Evolutionary conservation across 2,113 vertebrate genomes (phyloP).

Genomic region (Raja brachyura): DNA sequence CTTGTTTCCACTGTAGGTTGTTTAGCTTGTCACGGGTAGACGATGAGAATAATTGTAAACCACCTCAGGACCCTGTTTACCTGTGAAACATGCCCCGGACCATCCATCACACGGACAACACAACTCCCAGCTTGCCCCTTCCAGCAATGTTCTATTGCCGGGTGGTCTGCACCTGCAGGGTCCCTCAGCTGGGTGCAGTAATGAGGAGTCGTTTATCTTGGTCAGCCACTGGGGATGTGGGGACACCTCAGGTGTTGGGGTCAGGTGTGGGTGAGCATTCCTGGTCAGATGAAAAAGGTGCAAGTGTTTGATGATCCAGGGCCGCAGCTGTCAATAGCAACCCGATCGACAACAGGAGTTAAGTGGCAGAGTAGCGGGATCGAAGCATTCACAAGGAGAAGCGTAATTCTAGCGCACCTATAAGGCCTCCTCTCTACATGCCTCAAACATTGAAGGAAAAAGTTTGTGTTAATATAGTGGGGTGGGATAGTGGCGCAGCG

Average conservation of each 20-base stretch:
- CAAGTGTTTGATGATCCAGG: conserved; percentile 1
- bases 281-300: conserved; percentile 16
- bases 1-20: neutral
- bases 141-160: no score
- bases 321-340: neutral
- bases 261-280: conserved; percentile 32
- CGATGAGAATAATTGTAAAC: neutral
- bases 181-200: neutral
- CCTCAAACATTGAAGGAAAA: neutral
- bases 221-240: conserved; percentile 5
- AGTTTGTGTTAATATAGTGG: neutral
- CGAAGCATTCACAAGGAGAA: neutral
- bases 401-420: no score
- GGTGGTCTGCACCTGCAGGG: conserved; percentile 31
- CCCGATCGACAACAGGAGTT: neutral
- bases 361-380: neutral
- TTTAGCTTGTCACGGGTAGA: neutral
- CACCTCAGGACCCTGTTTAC: neutral
- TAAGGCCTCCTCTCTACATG: neutral
- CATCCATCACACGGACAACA: neutral
- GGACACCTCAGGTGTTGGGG: conserved; percentile 17
- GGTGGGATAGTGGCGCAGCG: no score
- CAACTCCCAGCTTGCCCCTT: neutral
- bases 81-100: neutral
- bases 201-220: neutral